These are phyloP conservation scores for Gnathonemus echidnorhynchus DNA, from an alignment of 2,113 vertebrate species.

Conservation along the genomic window DNA sequence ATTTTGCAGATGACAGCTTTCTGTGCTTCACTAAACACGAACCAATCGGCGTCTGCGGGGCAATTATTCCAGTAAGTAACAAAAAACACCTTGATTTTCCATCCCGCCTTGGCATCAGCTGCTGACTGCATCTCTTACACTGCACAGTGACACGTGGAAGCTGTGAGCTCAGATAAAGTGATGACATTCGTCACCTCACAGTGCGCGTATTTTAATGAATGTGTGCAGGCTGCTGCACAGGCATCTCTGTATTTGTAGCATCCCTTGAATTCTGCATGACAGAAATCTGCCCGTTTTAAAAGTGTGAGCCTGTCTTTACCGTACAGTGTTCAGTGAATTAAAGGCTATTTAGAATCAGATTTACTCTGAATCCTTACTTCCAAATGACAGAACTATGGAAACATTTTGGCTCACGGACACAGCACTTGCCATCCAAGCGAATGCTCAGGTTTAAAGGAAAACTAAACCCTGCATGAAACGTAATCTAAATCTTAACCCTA, in stretches of 20 bases:
- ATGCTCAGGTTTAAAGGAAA: conserved; percentile 33
- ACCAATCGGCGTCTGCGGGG: conserved; percentile 86
- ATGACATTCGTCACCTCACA: neutral
- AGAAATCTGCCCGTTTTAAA: neutral
- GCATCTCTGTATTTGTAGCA: neutral
- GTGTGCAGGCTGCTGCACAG: neutral
- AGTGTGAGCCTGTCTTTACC: neutral
- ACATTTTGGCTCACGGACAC: neutral
- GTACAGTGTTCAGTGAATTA: neutral
- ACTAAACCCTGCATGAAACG: conserved; percentile 36
- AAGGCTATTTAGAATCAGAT: neutral
- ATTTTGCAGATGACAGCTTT: conserved; percentile 75
- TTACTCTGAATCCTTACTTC: neutral
- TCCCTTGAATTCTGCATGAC: neutral
- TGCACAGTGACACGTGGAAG: neutral
- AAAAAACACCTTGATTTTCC: neutral
- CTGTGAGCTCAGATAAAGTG: neutral
- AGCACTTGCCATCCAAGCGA: neutral
- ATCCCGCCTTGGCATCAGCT: neutral
- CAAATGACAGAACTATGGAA: neutral
- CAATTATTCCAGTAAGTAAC: conserved; percentile 87
- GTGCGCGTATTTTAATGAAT: neutral
- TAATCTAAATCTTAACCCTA: conserved; percentile 39
- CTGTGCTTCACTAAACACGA: conserved; percentile 86
- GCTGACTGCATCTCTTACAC: neutral